Evolutionary conservation across 2,888 invertebrate species (phyloP).

Genomic region (Achlya flavicornis): DNA sequence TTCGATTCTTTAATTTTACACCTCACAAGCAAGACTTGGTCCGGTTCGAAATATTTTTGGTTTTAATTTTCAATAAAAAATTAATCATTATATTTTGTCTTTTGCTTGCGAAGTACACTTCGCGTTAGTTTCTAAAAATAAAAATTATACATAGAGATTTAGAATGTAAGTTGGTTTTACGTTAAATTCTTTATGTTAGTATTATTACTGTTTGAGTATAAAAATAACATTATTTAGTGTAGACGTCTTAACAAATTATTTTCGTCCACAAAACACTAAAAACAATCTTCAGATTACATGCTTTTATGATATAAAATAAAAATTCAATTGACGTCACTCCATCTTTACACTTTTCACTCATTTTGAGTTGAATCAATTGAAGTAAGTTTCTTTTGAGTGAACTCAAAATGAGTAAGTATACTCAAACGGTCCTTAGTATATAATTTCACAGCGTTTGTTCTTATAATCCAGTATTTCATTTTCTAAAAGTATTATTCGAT

Average conservation of each 20-base stretch:
- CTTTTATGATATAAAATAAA: background rate
- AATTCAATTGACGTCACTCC: background rate
- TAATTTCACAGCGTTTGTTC: constrained; percentile 21
- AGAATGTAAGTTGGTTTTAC: constrained; percentile 39
- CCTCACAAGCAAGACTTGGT: constrained; percentile 18
- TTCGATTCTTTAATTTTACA: constrained; percentile 18
- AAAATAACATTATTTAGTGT: constrained; percentile 10
- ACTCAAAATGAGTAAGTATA: background rate
- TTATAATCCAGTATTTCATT: constrained; percentile 44
- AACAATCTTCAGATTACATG: background rate
- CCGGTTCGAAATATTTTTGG: constrained; percentile 16
- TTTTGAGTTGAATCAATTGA: background rate
- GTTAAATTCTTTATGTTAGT: constrained; percentile 24
- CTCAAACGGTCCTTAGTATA: constrained; percentile 10
- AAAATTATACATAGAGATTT: constrained; percentile 27
- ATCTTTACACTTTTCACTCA: background rate
- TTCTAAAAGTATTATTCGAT: constrained; percentile 33
- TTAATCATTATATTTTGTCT: constrained; percentile 12
- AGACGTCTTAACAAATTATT: background rate
- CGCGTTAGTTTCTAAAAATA: background rate
- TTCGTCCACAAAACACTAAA: background rate
- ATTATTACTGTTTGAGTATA: constrained; percentile 21
- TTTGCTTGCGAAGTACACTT: constrained; percentile 5
- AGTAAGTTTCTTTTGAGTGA: background rate
- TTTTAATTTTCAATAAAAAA: constrained; percentile 7